Evolutionary conservation across 2,113 vertebrate genomes (phyloP), one percentile per base, ranked within the genome.

Genomic region (Ammospiza nelsoni): DNA sequence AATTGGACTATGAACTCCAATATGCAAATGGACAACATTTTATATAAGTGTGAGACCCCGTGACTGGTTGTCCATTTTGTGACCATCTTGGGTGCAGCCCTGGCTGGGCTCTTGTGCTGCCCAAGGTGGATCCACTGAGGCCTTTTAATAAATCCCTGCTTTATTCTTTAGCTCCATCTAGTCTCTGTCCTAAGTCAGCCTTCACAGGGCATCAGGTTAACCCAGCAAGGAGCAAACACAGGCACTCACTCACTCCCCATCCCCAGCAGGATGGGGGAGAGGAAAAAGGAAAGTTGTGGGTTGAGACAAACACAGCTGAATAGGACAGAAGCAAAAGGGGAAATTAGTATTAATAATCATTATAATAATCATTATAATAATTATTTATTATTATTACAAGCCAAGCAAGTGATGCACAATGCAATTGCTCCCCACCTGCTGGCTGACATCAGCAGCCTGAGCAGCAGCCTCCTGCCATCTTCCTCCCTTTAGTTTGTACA

Each of bases 301-400:
- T 1, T 55, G 31, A 62, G 41, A 68, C 15, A 54, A 48, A 28
- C 15, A 37, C 46, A 55, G 16, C 1, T 49, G 52, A 80, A 48
- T 6, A 22, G 46, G 8, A 31, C 21, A 67, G 46, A 54, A 46
- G 35, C 8, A 58, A 31, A 67, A 85, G 59, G 20, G 3, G 5
- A 46, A 37, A 89, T 9, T 0, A 24, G 5, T 11, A 58, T 10
- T 27, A 23, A 5, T 12, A 69, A 8, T 2, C 13, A 10, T 5
- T 17, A 43, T 43, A 44, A 44, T 18, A 44, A 44, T 44, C 8
- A 41, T 9, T 18, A 25, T 11, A n/a, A 54, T n/a, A 13, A 18
- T 46, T 15, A 35, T 58, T 61, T 33, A 16, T 28, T 28, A 55
- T 51, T 41, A 41, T 41, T 43, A 35, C 29, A 43, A 18, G 24